Base-by-base conservation (phyloP, 2,797 vertebrate genomes). In the Lepilemur septentrionalis region DNA sequence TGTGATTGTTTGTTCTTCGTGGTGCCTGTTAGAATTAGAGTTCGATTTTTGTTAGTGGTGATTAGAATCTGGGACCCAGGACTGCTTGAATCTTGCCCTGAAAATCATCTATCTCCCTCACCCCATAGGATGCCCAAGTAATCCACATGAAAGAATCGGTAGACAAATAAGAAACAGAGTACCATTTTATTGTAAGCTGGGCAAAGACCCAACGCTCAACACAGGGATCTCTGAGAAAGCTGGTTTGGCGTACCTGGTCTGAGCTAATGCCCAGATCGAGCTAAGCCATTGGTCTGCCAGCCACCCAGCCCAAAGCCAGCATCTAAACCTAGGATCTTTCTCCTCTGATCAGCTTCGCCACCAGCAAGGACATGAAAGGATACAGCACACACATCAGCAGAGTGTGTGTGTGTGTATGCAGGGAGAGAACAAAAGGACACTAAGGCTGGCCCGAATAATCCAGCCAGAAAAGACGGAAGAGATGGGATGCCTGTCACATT, bases 341-440 rank as follows among this genome's bases (percentile, higher is more conserved):
- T n/a, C 8, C 20, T 89, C 23, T 5, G 46, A 41, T 93, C 9
- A 4, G 32, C 57, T 76, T 76, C 38, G 0, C 25, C 12, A 72
- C 32, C 46, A 85, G 67, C 30, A 84, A 82, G 41, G 48, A 83
- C 83, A 46, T n/a, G 32, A 55, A 46, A 59, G 28, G 14, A 46
- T 23, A 8, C 4, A 0, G 25, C 10, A 10, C 25, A 52, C 13
- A 50, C 12, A 46, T 38, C 0, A 2, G 3, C n/a, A 13, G 32
- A 15, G 10, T 7, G 9, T 20, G 1, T 11, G 1, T 48, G 1
- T 48, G 50, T 13, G 9, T 61, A 43, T 57, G 35, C 7, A 4
- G 59, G 70, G 43, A n/a, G 9, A 50, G 15, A 18, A 12, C 22
- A 15, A 30, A 8, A 46, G 32, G n/a, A n/a, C 1, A 2, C 23